Evolutionary conservation across 2,797 vertebrate genomes (phyloP).

Genomic region (Echeneis naucrates): DNA sequence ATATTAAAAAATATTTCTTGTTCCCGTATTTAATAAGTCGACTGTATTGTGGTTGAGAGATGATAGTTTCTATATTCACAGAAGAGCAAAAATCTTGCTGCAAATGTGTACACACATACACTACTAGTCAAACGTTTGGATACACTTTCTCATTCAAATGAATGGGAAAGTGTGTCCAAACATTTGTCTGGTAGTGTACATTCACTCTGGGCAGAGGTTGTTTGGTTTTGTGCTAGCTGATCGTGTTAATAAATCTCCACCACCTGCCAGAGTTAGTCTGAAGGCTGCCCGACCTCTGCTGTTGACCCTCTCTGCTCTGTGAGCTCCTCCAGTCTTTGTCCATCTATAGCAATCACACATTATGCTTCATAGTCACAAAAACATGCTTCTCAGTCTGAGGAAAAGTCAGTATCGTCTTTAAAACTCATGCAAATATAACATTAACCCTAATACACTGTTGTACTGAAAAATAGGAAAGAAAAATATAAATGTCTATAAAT

Average conservation of each 20-base stretch:
- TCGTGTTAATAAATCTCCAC: slow-evolving; percentile 9
- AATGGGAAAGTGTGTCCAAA: too few species aligned
- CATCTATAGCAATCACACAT: not conserved
- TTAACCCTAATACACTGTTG: not conserved
- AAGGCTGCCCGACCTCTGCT: slow-evolving; percentile 39
- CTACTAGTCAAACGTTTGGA: not conserved
- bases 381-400: not conserved
- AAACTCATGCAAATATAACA: fast-evolving
- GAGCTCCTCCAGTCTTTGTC: slow-evolving; percentile 25
- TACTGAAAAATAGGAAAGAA: too few species aligned
- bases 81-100: not conserved
- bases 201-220: too few species aligned
- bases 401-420: not conserved
- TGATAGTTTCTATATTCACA: not conserved
- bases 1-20: not conserved
- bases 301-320: slow-evolving; percentile 9
- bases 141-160: too few species aligned
- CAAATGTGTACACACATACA: not conserved
- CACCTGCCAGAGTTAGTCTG: slow-evolving; percentile 41
- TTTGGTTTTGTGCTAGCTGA: slow-evolving; percentile 1
- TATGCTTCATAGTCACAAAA: slow-evolving; percentile 11
- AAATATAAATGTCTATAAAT: not conserved
- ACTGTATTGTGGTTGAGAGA: not conserved
- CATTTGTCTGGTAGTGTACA: too few species aligned
- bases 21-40: not conserved